These are phyloP conservation scores for Scolopax mira DNA, from an alignment of 2,113 vertebrate species.

Conservation along the genomic window DNA sequence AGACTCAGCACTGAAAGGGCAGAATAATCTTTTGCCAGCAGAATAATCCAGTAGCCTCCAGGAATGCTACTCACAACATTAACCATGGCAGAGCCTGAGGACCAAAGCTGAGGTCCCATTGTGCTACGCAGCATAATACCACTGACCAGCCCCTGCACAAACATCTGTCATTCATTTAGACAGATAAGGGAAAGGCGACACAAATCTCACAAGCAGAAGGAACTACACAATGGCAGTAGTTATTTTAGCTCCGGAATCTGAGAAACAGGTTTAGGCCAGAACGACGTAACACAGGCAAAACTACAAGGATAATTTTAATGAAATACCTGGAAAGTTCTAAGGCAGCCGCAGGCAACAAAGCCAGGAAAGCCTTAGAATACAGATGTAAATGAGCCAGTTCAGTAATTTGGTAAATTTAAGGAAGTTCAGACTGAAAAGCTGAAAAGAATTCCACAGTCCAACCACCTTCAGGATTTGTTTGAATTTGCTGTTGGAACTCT, in stretches of 20 bases:
- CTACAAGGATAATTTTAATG: neutral
- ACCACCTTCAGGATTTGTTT: slow-evolving; percentile 36
- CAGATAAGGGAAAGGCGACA: neutral
- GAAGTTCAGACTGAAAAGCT: slow-evolving; percentile 33
- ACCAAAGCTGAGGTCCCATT: neutral
- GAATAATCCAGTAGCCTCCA: neutral
- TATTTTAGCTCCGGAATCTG: neutral
- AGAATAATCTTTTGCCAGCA: neutral
- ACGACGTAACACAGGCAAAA: neutral
- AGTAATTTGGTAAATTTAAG: slow-evolving; percentile 33
- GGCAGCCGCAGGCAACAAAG: neutral
- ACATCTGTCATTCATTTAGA: neutral
- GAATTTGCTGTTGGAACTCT: slow-evolving; percentile 45
- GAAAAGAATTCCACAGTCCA: slow-evolving; percentile 23
- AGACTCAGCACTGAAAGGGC: neutral
- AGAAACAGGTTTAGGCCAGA: neutral
- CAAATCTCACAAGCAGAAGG: neutral
- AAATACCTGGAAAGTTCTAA: slow-evolving; percentile 4
- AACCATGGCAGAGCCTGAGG: neutral
- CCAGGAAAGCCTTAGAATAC: slow-evolving; percentile 13
- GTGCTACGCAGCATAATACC: neutral
- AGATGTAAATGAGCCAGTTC: slow-evolving; percentile 15
- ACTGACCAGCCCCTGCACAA: neutral
- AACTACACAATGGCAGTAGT: neutral
- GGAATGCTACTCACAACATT: neutral